phyloP scores from a whole-genome alignment of 2,888 invertebrate genomes.

The Dastarcus helophoroides region DNA sequence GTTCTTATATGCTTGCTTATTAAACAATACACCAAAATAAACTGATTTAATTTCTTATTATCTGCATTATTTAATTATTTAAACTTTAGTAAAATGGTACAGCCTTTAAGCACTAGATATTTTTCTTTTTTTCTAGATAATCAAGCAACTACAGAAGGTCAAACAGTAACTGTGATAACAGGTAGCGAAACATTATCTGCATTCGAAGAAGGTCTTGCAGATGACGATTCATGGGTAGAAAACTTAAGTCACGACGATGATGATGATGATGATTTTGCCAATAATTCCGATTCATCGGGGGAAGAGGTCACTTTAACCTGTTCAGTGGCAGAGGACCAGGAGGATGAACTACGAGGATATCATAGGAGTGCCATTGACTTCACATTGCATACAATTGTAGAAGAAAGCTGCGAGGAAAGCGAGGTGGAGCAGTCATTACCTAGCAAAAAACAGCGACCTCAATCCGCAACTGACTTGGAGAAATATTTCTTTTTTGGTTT shows the following conservation, averaged over 20 bases:
- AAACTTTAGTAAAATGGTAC: no score
- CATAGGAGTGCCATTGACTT: slow-evolving; percentile 76
- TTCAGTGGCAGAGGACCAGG: slow-evolving; percentile 51
- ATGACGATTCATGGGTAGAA: slow-evolving; percentile 88
- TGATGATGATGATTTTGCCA: slow-evolving; percentile 44
- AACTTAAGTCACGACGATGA: slow-evolving; percentile 74
- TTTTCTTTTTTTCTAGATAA: no score
- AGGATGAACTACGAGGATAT: slow-evolving; percentile 74
- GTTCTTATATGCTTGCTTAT: no score
- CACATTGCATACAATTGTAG: slow-evolving; percentile 84
- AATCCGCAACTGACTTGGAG: slow-evolving; percentile 74
- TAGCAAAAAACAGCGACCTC: slow-evolving; percentile 51
- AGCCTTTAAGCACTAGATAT: no score
- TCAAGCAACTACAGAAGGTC: slow-evolving; percentile 24
- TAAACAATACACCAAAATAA: no score
- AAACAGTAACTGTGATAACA: slow-evolving; percentile 57
- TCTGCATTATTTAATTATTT: no score
- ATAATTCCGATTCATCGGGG: slow-evolving; percentile 54
- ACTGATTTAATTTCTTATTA: no score
- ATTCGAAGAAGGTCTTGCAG: slow-evolving; percentile 76
- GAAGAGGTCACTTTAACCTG: slow-evolving; percentile 49
- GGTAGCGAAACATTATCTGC: slow-evolving; percentile 59
- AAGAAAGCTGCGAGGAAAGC: slow-evolving; percentile 91
- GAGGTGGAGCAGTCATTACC: slow-evolving; percentile 55
- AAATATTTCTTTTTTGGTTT: slow-evolving; percentile 84